These are phyloP conservation scores for Polymixis flavicincta DNA, from an alignment of 2,888 invertebrate species.

Conservation along the genomic window DNA sequence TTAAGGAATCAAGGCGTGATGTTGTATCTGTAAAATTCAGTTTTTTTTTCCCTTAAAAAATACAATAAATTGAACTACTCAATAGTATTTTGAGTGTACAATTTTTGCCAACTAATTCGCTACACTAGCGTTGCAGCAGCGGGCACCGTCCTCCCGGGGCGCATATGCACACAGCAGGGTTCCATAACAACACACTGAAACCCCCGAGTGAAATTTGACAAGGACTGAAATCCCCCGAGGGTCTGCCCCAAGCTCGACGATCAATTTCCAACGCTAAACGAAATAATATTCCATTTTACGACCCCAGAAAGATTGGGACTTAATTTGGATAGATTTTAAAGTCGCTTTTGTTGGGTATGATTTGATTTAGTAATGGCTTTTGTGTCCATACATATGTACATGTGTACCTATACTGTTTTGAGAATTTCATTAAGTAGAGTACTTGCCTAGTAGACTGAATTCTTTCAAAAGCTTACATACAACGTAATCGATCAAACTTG, in stretches of 20 bases:
- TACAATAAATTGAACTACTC: constrained; percentile 38
- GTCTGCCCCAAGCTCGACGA: constrained; percentile 76
- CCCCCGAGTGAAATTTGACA: constrained; percentile 77
- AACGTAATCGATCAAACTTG: constrained; percentile 30
- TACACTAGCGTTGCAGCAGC: constrained; percentile 35
- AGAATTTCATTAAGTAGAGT: constrained; percentile 13
- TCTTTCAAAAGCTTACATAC: constrained; percentile 1
- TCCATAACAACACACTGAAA: constrained; percentile 68
- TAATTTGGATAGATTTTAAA: constrained; percentile 72
- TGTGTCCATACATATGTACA: constrained; percentile 10
- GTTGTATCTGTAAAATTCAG: background rate
- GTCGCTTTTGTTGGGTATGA: constrained; percentile 53
- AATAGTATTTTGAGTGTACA: constrained; percentile 24
- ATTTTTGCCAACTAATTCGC: constrained; percentile 43
- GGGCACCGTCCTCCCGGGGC: constrained; percentile 55
- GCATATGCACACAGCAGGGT: constrained; percentile 80
- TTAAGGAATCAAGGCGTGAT: too few relatives aligned
- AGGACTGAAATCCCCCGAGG: constrained; percentile 79
- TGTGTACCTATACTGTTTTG: constrained; percentile 3
- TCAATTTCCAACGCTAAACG: constrained; percentile 84
- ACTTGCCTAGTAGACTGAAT: background rate
- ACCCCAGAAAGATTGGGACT: constrained; percentile 75
- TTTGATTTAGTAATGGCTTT: constrained; percentile 61
- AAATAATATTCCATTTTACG: constrained; percentile 83
- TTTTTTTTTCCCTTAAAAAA: background rate